Conservation (phyloP, 2,888 invertebrate species). For the Lepetodrilus schrolli region DNA sequence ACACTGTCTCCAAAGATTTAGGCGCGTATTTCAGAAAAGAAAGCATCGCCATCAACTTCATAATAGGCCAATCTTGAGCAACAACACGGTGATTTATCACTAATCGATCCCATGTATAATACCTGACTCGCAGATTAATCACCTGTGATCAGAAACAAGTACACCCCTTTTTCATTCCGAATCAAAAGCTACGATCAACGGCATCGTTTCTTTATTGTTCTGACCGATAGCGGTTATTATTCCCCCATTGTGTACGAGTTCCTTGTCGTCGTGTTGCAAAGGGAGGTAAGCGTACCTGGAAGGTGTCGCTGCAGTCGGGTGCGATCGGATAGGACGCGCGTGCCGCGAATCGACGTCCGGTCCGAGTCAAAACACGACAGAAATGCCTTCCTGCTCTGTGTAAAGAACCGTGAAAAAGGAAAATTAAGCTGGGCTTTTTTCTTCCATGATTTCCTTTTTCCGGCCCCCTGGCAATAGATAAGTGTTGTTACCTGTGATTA, state of each 20-base stretch:
- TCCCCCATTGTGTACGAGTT: no score
- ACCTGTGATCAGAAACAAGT: slow-evolving; percentile 22
- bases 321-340: neutral
- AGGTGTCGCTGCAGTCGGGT: neutral
- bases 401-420: slow-evolving; percentile 40
- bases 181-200: slow-evolving; percentile 4
- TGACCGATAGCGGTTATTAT: neutral
- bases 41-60: neutral
- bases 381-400: slow-evolving; percentile 35
- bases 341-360: neutral
- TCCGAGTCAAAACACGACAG: neutral
- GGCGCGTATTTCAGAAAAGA: no score
- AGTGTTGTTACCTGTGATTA: slow-evolving; percentile 17
- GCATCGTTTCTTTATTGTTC: neutral
- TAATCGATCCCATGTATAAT: neutral
- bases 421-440: slow-evolving; percentile 40
- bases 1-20: no score
- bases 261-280: neutral
- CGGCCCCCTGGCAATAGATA: slow-evolving; percentile 24
- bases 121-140: slow-evolving; percentile 20
- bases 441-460: slow-evolving; percentile 39
- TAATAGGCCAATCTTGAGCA: neutral
- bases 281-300: neutral
- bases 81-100: slow-evolving; percentile 7
- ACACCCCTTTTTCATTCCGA: slow-evolving; percentile 12